Conservation (phyloP, 2,797 vertebrate species). For the Periophthalmus magnuspinnatus region DNA sequence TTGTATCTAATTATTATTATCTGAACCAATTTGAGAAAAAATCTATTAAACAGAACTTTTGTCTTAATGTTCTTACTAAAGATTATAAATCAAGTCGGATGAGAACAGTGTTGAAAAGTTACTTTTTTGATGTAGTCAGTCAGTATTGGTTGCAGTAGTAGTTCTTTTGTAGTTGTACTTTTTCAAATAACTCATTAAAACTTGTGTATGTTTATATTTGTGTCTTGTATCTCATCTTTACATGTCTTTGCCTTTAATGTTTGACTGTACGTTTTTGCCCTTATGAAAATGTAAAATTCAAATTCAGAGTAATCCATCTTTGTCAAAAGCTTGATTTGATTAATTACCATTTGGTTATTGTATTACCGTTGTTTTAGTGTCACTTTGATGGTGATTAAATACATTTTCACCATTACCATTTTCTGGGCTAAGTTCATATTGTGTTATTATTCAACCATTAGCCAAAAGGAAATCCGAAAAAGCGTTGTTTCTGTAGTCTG, state of each 20-base stretch:
- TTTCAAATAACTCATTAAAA: neutral
- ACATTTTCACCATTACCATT: neutral
- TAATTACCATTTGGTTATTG: conserved; percentile 1
- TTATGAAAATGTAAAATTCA: neutral
- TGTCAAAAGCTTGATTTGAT: conserved; percentile 9
- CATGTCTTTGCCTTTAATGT: neutral
- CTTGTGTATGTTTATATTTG: too few relatives aligned
- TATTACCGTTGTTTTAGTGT: conserved; percentile 5
- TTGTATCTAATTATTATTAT: conserved; percentile 29
- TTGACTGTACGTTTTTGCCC: neutral
- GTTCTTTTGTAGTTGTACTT: neutral
- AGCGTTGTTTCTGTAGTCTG: neutral
- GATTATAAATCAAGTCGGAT: neutral
- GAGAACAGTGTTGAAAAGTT: neutral
- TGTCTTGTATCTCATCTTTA: neutral
- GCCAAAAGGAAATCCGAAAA: conserved; percentile 8
- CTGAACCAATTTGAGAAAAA: neutral
- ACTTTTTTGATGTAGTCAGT: neutral
- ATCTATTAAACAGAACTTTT: neutral
- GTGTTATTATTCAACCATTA: conserved; percentile 6
- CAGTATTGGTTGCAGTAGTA: neutral
- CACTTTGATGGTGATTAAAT: conserved; percentile 8
- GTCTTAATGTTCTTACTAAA: neutral
- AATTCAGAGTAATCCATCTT: conserved; percentile 2
- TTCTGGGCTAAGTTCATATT: neutral